phyloP scores from a whole-genome alignment of 2,888 invertebrate genomes.

The Mythimna lalbum region DNA sequence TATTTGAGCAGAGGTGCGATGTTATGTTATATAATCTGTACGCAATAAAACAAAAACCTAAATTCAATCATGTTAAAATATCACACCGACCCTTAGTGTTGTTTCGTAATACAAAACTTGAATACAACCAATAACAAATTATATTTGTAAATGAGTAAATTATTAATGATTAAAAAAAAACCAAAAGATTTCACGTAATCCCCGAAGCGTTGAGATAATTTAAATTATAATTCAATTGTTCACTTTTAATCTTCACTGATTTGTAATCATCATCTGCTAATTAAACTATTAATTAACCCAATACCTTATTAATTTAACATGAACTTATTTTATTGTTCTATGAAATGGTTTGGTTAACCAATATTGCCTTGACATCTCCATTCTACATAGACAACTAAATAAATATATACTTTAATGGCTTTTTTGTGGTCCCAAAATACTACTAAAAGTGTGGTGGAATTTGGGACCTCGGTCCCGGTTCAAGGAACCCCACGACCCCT shows the following conservation, averaged over 20 bases:
- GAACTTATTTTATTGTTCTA: not conserved
- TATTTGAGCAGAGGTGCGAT: no score
- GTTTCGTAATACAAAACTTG: slow-evolving; percentile 22
- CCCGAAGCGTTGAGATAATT: slow-evolving; percentile 66
- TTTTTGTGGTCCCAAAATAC: no score
- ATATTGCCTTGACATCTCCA: not conserved
- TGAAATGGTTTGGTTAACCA: not conserved
- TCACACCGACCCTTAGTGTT: slow-evolving; percentile 17
- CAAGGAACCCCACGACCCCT: no score
- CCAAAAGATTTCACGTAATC: slow-evolving; percentile 42
- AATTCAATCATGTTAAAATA: no score
- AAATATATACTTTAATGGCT: no score
- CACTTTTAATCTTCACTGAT: slow-evolving; percentile 51
- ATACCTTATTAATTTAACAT: slow-evolving; percentile 3
- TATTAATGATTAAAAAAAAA: slow-evolving; percentile 11
- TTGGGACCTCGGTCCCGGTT: no score
- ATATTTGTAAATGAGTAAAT: slow-evolving; percentile 1
- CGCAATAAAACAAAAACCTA: not conserved
- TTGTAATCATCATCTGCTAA: slow-evolving; percentile 49
- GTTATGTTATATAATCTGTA: no score
- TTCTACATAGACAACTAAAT: not conserved
- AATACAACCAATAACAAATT: slow-evolving; percentile 2
- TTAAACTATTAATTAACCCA: slow-evolving; percentile 1
- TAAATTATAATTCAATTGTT: slow-evolving; percentile 63
- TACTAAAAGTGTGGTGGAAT: no score